These are phyloP conservation scores for Mythimna impura DNA, from an alignment of 2,888 invertebrate genomes.

Conservation along the genomic window DNA sequence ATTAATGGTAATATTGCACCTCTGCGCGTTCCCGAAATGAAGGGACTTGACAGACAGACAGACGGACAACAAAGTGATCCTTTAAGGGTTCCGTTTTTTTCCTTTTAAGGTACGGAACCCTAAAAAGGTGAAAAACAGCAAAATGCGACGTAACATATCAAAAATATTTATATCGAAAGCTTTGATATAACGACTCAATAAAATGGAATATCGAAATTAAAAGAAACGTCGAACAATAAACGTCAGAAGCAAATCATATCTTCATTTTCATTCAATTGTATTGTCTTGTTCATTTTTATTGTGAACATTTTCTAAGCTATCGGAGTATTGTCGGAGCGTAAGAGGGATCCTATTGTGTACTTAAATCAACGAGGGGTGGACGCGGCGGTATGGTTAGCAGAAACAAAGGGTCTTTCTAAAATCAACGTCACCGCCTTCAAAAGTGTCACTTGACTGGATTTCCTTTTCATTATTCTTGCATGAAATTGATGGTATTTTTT, in stretches of 20 bases:
- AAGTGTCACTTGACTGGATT: conserved; percentile 77
- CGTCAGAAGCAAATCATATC: conserved; percentile 76
- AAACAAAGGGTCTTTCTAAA: conserved; percentile 84
- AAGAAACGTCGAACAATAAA: conserved; percentile 70
- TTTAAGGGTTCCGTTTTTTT: too few species aligned
- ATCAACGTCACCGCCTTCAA: conserved; percentile 80
- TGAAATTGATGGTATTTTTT: conserved; percentile 62
- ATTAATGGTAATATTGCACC: too few species aligned
- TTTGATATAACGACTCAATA: conserved; percentile 49
- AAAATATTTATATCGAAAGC: conserved; percentile 35
- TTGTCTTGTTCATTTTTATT: conserved; percentile 85
- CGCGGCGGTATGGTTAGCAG: conserved; percentile 76
- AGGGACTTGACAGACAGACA: too few species aligned
- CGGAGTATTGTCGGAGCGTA: conserved; percentile 80
- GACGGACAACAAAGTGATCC: too few species aligned
- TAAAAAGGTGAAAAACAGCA: conserved; percentile 69
- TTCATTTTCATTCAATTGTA: conserved; percentile 81
- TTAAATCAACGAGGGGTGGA: conserved; percentile 81
- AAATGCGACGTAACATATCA: conserved; percentile 2
- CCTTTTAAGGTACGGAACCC: too few species aligned
- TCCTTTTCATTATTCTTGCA: conserved; percentile 71
- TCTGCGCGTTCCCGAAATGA: too few species aligned
- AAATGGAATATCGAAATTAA: conserved; percentile 68
- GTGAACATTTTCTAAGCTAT: conserved; percentile 86
- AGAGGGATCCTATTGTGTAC: conserved; percentile 81